phyloP scores from a whole-genome alignment of 2,888 invertebrate species.

The Minunthozetes semirufus region DNA sequence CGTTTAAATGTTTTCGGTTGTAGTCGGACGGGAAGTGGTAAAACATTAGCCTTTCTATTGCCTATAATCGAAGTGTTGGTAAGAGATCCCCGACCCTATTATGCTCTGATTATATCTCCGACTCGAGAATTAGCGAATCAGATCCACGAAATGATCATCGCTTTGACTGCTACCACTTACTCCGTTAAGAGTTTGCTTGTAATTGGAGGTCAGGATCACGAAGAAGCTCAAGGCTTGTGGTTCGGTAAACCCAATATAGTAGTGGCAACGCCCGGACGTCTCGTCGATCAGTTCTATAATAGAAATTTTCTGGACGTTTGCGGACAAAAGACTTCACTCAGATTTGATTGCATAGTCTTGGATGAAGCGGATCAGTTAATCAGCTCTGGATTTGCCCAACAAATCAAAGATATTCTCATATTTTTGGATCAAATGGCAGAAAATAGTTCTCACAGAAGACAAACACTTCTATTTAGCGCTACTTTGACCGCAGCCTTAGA shows the following conservation, averaged over 20 bases:
- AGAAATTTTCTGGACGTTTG: conserved; percentile 53
- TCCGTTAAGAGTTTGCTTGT: conserved; percentile 72
- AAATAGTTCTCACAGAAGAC: conserved; percentile 53
- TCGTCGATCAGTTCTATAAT: conserved; percentile 85
- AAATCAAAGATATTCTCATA: conserved; percentile 40
- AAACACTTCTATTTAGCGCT: conserved; percentile 87
- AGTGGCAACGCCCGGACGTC: conserved; percentile 88
- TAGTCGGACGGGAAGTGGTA: conserved; percentile 96
- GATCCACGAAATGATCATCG: conserved; percentile 48
- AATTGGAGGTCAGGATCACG: conserved; percentile 73
- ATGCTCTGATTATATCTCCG: conserved; percentile 86
- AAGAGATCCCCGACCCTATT: conserved; percentile 93
- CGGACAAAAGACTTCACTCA: conserved; percentile 54
- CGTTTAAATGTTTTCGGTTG: conserved; percentile 89
- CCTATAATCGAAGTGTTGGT: conserved; percentile 85
- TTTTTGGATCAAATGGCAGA: conserved; percentile 34
- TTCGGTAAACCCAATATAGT: conserved; percentile 90
- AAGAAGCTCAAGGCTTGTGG: conserved; percentile 59
- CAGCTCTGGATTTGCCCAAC: conserved; percentile 50
- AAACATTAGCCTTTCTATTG: conserved; percentile 93
- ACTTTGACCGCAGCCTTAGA: conserved; percentile 79
- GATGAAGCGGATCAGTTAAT: conserved; percentile 92
- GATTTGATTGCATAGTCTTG: conserved; percentile 67
- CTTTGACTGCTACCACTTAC: conserved; percentile 47
- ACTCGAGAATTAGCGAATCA: conserved; percentile 86